Conservation (phyloP, 2,113 vertebrate genomes). For the zebrafish (Danio rerio) region GRCz12tu NC_133186.1:2665501-2666000, state of each 20-base stretch:
- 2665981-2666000: too few species aligned
- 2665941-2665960: too few species aligned
- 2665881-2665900: background rate
- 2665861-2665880: conserved; percentile 76
- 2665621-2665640: conserved; percentile 80
- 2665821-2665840: conserved; percentile 63
- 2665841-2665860: conserved; percentile 79
- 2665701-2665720: conserved; percentile 68
- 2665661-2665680: conserved; percentile 82
- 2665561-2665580: conserved; percentile 76
- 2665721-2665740: conserved; percentile 68
- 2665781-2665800: fast-evolving
- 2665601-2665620: conserved; percentile 82
- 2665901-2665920: too few species aligned
- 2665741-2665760: conserved; percentile 76
- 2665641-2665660: conserved; percentile 76
- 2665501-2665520: conserved; percentile 70
- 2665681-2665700: conserved; percentile 76
- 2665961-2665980: too few species aligned
- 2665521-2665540: conserved; percentile 56
- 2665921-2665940: too few species aligned
- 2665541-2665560: conserved; percentile 68
- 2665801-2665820: conserved; percentile 63
- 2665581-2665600: conserved; percentile 80
- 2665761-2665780: conserved; percentile 71